Evolutionary conservation across 2,113 vertebrate genomes (phyloP), one percentile per base, ranked within the genome.

Genomic region (Gallinago jamesoni): DNA sequence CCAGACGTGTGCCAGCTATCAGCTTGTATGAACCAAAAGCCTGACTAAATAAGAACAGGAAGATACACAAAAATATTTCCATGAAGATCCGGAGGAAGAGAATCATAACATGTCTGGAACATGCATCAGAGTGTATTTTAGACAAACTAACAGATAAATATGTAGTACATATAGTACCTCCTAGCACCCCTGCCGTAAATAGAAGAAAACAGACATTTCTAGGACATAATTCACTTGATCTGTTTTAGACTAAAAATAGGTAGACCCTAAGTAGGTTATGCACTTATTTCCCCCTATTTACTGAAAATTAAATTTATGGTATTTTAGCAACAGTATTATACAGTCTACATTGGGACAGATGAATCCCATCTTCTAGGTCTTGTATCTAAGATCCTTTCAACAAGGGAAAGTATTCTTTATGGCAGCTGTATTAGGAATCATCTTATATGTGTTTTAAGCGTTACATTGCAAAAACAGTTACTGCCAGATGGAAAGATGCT

Each of bases 241-340:
- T 78, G 50, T 47, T 94, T 94, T 24, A 64, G 9, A 60, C 16
- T 84, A 68, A 94, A 94, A 94, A 82, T 57, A 96, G 74, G 33
- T 15, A 87, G 56, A 84, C 6, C 4, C 21, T 63, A 96, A 96
- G 62, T 79, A 87, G 91, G 87, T 43, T 86, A 50, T 45, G 45
- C 6, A 63, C 80, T 92, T 92, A 81, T 60, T 92, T 94, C 35
- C 57, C n/a, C 85, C 33, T 64, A 55, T 33, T 59, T 68, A 68
- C 33, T 77, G 75, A 69, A 82, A 81, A 95, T 75, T 33, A 79
- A 76, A 20, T 75, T 89, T 30, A 41, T 20, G 14, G 33, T 79
- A 77, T 78, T 50, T 67, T 66, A 80, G 68, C 24, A 66, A 23
- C 5, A 53, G 48, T 37, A 14, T 64, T 67, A 60, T 3, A 52